phyloP scores from a whole-genome alignment of 1,140 invertebrate species.

The Leptinotarsa defecta region DNA sequence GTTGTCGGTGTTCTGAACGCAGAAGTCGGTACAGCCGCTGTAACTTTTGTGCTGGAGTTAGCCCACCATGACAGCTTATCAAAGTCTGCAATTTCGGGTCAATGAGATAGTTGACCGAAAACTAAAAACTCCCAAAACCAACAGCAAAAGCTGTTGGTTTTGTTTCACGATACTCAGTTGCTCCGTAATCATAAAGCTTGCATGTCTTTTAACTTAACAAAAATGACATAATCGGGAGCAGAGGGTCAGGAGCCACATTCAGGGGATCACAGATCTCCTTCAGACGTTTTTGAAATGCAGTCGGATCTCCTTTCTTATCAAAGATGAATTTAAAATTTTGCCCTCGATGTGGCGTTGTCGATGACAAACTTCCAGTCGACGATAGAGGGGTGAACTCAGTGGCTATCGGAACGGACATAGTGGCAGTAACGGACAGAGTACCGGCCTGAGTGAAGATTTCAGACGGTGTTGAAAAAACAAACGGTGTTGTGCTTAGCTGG shows the following conservation, averaged over 20 bases:
- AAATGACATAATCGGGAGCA: conserved; percentile 14
- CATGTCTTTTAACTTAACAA: neutral
- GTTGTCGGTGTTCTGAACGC: conserved; percentile 19
- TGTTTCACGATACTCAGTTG: conserved; percentile 22
- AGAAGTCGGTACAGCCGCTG: conserved; percentile 27
- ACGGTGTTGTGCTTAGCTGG: no score
- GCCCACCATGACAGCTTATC: conserved; percentile 24
- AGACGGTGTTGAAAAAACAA: no score
- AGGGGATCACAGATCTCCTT: conserved; percentile 23
- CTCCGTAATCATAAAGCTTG: conserved; percentile 25
- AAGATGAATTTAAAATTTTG: conserved; percentile 25
- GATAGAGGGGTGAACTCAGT: no score
- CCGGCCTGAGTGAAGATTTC: no score
- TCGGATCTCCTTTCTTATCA: conserved; percentile 21
- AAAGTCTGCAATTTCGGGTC: conserved; percentile 25
- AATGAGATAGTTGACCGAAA: conserved; percentile 7
- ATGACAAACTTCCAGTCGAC: no score
- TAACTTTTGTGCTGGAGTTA: neutral
- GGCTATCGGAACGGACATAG: no score
- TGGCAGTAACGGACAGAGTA: no score
- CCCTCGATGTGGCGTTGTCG: no score
- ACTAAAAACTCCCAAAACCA: neutral
- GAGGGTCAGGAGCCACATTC: neutral
- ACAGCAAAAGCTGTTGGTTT: conserved; percentile 9
- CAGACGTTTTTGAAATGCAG: conserved; percentile 23